These are phyloP conservation scores for Cryptocephalus primarius DNA, from an alignment of 2,888 invertebrate species.

Conservation along the genomic window DNA sequence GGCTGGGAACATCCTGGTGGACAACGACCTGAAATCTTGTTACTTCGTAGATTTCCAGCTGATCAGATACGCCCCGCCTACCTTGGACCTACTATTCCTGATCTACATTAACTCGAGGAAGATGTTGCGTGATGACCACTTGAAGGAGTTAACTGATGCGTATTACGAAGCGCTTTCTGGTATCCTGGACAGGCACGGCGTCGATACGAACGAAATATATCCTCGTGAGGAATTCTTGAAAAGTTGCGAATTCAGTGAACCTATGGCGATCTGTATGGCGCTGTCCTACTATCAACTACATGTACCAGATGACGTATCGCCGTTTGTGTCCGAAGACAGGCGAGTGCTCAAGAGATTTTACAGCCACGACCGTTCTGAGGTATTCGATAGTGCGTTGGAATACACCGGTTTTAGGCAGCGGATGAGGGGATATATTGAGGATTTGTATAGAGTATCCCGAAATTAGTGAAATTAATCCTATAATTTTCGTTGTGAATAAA, in stretches of 20 bases:
- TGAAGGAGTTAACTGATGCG: slow-evolving; percentile 11
- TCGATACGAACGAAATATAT: slow-evolving; percentile 13
- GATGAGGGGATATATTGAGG: too few species aligned
- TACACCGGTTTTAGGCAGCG: too few species aligned
- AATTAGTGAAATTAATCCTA: too few species aligned
- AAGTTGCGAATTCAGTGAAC: slow-evolving; percentile 6
- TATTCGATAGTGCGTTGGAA: neutral
- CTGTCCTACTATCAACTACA: neutral
- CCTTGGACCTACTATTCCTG: slow-evolving; percentile 45
- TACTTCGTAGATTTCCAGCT: slow-evolving; percentile 26
- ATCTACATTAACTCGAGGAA: slow-evolving; percentile 14
- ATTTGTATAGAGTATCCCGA: too few species aligned
- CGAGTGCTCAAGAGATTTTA: too few species aligned
- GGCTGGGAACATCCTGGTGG: slow-evolving; percentile 22
- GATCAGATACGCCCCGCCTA: slow-evolving; percentile 47
- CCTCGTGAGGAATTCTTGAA: slow-evolving; percentile 14
- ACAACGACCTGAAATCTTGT: neutral
- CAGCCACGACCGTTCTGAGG: too few species aligned
- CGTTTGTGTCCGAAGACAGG: too few species aligned
- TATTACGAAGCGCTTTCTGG: slow-evolving; percentile 16
- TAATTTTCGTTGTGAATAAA: too few species aligned
- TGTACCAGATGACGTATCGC: neutral
- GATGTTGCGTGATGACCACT: slow-evolving; percentile 10
- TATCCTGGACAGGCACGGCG: slow-evolving; percentile 10
- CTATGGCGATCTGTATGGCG: neutral